Conservation (phyloP, 1,140 invertebrate genomes). For the Neuroterus valhalla region DNA sequence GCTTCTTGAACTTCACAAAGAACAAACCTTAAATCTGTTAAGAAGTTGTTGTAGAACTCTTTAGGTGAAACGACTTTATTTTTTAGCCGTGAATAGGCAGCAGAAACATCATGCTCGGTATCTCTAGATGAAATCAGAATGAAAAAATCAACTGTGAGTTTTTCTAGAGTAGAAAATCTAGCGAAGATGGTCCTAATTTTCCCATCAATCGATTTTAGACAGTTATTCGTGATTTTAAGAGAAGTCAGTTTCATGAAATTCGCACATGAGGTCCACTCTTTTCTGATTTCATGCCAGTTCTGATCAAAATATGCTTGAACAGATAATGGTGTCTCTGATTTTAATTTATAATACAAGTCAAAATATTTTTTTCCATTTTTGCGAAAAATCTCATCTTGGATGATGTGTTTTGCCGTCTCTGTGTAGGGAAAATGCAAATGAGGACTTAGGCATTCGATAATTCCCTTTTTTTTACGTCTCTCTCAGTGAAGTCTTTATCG, state of each 20-base stretch:
- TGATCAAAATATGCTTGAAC: no score
- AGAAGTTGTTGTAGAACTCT: neutral
- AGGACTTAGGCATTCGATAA: slow-evolving; percentile 36
- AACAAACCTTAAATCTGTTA: neutral
- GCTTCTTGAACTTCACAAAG: neutral
- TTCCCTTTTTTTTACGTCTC: slow-evolving; percentile 39
- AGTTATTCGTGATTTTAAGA: slow-evolving; percentile 45
- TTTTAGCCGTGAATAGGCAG: neutral
- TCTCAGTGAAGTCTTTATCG: slow-evolving; percentile 41
- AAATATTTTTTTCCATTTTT: slow-evolving; percentile 31
- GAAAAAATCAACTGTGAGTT: slow-evolving; percentile 35
- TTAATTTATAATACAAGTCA: slow-evolving; percentile 39
- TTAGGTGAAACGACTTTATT: neutral
- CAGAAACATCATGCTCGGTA: neutral
- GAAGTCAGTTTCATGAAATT: slow-evolving; percentile 36
- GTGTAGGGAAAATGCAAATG: slow-evolving; percentile 36
- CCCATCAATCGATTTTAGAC: slow-evolving; percentile 41
- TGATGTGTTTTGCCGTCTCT: slow-evolving; percentile 30
- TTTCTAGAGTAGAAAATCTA: slow-evolving; percentile 14
- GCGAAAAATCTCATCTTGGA: slow-evolving; percentile 41
- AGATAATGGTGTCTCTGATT: slow-evolving; percentile 46
- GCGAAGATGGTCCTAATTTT: slow-evolving; percentile 35
- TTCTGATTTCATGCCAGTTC: no score
- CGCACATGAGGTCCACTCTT: no score
- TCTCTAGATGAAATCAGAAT: slow-evolving; percentile 22